A percentile compares a stretch with the other conserved stretches of the same genome.
phyloP scores from a whole-genome alignment of 2,888 invertebrate species.

The Amphimallon solstitiale region DNA sequence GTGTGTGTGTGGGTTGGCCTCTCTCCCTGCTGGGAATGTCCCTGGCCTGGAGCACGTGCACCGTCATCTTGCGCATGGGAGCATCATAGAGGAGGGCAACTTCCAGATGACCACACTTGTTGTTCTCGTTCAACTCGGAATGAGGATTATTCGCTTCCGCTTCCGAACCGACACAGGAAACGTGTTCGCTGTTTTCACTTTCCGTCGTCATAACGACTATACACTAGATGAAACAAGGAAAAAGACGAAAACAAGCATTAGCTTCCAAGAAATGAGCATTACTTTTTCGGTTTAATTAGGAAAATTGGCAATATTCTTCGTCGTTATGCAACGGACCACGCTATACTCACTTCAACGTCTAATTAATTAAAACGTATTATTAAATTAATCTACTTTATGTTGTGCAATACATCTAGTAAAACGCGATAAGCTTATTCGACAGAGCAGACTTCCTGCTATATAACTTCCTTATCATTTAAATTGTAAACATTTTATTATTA shows the following conservation, averaged over 20 bases:
- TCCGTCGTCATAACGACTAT: constrained; percentile 65
- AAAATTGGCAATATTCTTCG: no score
- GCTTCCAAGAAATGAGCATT: no score
- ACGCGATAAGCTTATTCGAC: not conserved
- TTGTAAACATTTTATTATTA: not conserved
- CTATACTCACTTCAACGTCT: no score
- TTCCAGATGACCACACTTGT: constrained; percentile 83
- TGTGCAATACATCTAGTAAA: not conserved
- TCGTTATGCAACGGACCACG: no score
- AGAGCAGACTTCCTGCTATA: not conserved
- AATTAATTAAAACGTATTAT: no score
- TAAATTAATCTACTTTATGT: no score
- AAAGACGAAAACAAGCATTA: not conserved
- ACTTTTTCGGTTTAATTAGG: no score
- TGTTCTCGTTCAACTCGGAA: constrained; percentile 63
- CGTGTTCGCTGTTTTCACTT: constrained; percentile 54
- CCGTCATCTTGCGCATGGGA: constrained; percentile 90
- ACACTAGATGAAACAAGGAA: constrained; percentile 58
- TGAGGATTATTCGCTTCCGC: constrained; percentile 65
- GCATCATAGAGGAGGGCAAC: constrained; percentile 90
- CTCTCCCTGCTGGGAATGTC: constrained; percentile 78
- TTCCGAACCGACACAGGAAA: constrained; percentile 56
- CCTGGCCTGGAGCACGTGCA: constrained; percentile 89
- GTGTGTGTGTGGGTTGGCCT: constrained; percentile 75
- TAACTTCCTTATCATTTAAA: not conserved